Conservation (phyloP, 2,113 vertebrate species). For the Pterocles gutturalis region DNA sequence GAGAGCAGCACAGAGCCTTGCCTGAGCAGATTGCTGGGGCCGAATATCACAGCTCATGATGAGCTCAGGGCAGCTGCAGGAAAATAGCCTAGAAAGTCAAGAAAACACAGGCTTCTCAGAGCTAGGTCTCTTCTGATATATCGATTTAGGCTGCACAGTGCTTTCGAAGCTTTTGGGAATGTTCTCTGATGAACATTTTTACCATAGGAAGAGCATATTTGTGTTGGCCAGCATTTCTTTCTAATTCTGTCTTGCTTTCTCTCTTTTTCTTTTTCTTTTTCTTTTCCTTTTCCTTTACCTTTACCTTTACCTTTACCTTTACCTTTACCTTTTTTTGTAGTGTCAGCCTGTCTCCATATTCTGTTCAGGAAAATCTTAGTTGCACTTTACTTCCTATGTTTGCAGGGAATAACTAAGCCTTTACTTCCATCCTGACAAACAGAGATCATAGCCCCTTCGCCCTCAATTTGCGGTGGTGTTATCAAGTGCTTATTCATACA, state of each 20-base stretch:
- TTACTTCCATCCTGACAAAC: not conserved
- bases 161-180: not conserved
- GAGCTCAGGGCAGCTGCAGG: not conserved
- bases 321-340: fast-evolving
- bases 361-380: not conserved
- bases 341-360: not conserved
- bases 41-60: not conserved
- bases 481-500: not conserved
- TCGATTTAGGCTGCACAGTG: not conserved
- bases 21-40: not conserved
- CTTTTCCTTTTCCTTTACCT: no score
- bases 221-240: not conserved
- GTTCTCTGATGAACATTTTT: not conserved
- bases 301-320: no score
- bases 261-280: not conserved
- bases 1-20: not conserved
- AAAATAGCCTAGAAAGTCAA: not conserved
- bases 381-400: not conserved
- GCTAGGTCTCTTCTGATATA: not conserved
- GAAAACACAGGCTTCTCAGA: not conserved
- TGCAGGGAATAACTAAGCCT: not conserved
- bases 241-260: not conserved
- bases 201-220: not conserved
- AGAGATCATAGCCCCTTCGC: not conserved
- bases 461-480: not conserved